A percentile compares a stretch with the other conserved stretches of the same genome.
Evolutionary conservation across 2,113 vertebrate species (phyloP).

Genomic region (Ceyx melanurus): DNA sequence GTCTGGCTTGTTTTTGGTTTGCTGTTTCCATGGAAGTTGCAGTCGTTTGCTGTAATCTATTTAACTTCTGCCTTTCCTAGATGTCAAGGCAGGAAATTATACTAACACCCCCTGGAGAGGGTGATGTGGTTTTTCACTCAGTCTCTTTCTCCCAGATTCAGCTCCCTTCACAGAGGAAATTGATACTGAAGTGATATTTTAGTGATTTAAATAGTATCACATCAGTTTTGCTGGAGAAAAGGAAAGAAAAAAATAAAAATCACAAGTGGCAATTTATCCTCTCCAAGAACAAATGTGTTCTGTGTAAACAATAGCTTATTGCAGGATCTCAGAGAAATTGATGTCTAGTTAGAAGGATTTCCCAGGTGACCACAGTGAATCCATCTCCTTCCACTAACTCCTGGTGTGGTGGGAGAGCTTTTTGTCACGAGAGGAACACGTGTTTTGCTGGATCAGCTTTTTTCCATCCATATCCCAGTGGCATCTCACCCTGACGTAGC

Average conservation of each 20-base stretch:
- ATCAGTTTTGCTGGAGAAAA: neutral
- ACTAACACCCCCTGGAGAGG: neutral
- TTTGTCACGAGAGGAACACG: neutral
- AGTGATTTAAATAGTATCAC: conserved; percentile 15
- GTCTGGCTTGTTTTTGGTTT: neutral
- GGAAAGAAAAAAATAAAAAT: neutral
- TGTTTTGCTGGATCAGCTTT: neutral
- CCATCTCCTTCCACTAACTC: neutral
- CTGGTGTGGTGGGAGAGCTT: neutral
- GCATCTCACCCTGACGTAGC: neutral
- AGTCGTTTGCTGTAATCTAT: neutral
- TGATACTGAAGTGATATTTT: neutral
- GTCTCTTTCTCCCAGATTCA: neutral
- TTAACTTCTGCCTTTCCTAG: neutral
- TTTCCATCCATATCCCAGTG: neutral
- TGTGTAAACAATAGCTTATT: conserved; percentile 20
- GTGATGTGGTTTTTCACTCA: neutral
- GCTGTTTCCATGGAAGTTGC: neutral
- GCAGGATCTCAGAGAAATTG: neutral
- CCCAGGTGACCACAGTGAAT: neutral
- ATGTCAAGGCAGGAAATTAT: conserved; percentile 21
- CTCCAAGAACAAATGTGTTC: neutral
- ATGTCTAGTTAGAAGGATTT: neutral
- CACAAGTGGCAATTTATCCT: neutral
- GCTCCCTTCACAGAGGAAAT: neutral